These are phyloP conservation scores for Malacoraja senta DNA, from an alignment of 2,797 vertebrate species.

Conservation along the genomic window DNA sequence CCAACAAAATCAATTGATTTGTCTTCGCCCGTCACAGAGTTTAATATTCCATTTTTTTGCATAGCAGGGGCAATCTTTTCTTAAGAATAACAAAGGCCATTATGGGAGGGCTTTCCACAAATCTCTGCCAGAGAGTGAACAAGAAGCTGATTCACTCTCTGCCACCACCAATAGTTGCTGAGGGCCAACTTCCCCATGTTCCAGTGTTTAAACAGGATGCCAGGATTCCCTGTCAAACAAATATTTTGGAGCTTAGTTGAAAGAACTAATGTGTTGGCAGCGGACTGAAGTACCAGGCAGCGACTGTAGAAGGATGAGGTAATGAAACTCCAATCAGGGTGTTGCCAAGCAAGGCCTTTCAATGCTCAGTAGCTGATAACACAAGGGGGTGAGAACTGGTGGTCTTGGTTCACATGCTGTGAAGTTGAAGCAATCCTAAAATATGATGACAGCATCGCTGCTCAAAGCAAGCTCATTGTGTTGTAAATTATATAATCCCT, in stretches of 20 bases:
- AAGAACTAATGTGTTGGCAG: not conserved
- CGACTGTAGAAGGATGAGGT: not conserved
- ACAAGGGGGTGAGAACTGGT: not conserved
- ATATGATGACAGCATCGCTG: too few relatives aligned
- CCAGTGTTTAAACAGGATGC: not conserved
- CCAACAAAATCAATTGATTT: not conserved
- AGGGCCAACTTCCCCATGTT: not conserved
- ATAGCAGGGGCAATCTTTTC: too few relatives aligned
- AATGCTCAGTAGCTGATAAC: not conserved
- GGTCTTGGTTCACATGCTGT: constrained; percentile 5
- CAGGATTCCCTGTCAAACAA: not conserved
- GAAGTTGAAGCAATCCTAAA: not conserved
- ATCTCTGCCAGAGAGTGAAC: not conserved
- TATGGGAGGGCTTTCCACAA: not conserved
- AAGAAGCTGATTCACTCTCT: not conserved
- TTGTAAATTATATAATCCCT: not conserved
- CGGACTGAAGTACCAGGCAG: not conserved
- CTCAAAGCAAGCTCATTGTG: not conserved
- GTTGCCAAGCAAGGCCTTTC: not conserved
- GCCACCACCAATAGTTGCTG: too few relatives aligned
- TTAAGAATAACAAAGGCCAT: not conserved
- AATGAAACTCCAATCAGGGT: not conserved
- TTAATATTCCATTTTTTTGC: not conserved
- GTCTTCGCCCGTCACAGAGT: not conserved
- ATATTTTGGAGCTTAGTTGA: not conserved